Evolutionary conservation across 1,140 invertebrate genomes (phyloP), one percentile per base, ranked within the genome.

Genomic region (Formica selysi): DNA sequence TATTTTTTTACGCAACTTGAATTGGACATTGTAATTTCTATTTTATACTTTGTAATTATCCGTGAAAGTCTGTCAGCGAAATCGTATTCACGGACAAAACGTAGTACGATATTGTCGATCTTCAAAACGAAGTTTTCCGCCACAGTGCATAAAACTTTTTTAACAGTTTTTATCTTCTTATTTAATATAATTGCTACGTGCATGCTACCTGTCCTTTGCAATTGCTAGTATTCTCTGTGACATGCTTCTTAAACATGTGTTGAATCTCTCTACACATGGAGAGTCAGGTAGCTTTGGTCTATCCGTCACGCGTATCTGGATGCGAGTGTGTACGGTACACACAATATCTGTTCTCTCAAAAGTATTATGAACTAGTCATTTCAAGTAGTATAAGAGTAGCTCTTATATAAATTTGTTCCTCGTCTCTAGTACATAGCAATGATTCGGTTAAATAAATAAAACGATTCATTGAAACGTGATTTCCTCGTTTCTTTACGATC

Each of bases 141-240:
- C 65, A 13, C 36, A 26, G 54, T 26, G 71, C 48, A 59, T 71
- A 71, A 81, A 81, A 81, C 26, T 81, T 73, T 13, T 36, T 81
- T 32, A 61, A 81, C 67, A 22, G 51, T 81, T 81, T 81, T 81
- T 11, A 51, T 81, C 26, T 44, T 73, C 19, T 59, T 73, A 61
- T 81, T 44, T 61, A 51, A 70, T 16, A 38, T 81, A 29, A 32
- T 36, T 71, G 54, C 36, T 71, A 44, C 36, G 67, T 59, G 22
- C 32, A 10, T 26, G 29, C 16, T n/a, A 70, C 10, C 26, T 48
- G 26, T 61, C 13, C 3, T 71, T 41, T 4, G 26, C 51, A 44
- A 81, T 44, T 32, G 26, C 32, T 41, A 61, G 78, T 32, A 81
- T 81, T 61, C 67, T 71, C 59, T 70, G 44, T n/a, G 32, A 71